phyloP scores from a whole-genome alignment of 2,113 vertebrate genomes.

The Alligator sinensis region DNA sequence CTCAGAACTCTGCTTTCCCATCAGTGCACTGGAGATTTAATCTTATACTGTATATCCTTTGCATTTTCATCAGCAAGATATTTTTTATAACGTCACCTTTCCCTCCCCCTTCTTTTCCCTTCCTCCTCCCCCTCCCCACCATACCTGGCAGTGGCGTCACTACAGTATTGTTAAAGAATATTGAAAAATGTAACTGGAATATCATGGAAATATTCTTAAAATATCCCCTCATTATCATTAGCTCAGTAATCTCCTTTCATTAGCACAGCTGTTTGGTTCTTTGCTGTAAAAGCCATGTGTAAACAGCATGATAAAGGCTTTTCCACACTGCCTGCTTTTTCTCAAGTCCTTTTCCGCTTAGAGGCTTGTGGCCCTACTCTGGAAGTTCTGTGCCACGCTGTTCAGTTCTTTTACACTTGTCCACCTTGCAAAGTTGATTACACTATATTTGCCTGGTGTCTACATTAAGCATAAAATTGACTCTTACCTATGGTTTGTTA shows the following conservation, averaged over 20 bases:
- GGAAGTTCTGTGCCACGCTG: conserved; percentile 31
- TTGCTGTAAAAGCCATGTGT: background rate
- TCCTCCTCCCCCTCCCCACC: too few species aligned
- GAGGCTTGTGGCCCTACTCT: background rate
- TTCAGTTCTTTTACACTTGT: conserved; percentile 38
- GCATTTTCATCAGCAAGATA: background rate
- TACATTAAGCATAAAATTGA: conserved; percentile 49
- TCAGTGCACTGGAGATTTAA: background rate
- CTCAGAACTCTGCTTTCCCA: background rate
- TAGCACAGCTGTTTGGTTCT: rapidly evolving
- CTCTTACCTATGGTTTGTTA: conserved; percentile 48
- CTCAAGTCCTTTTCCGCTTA: background rate
- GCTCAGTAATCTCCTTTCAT: background rate
- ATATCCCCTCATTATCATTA: background rate
- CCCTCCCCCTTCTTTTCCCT: too few species aligned
- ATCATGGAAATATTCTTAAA: background rate
- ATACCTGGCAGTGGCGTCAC: background rate
- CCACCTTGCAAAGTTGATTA: conserved; percentile 40
- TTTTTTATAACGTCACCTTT: background rate
- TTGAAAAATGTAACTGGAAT: background rate
- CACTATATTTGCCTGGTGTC: conserved; percentile 41
- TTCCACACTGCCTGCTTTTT: background rate
- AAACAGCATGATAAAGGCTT: conserved; percentile 2
- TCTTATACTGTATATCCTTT: background rate
- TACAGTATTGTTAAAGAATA: background rate